phyloP scores from a whole-genome alignment of 2,888 invertebrate species.

The Drosophila vallismaia region DNA sequence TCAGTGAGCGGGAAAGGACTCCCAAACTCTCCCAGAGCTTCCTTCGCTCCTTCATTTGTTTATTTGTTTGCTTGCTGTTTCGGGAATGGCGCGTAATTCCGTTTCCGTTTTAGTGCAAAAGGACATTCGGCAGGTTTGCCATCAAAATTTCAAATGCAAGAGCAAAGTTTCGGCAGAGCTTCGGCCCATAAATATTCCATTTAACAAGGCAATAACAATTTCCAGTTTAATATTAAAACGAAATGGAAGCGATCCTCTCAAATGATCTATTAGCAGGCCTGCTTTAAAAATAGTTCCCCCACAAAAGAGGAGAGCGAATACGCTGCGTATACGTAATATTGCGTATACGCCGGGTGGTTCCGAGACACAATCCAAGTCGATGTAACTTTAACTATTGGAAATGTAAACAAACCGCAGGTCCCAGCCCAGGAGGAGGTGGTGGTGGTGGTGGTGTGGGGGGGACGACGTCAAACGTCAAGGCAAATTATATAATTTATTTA shows the following conservation, averaged over 20 bases:
- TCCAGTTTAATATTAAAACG: not conserved
- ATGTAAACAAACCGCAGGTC: conserved; percentile 41
- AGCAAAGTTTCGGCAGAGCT: too few relatives aligned
- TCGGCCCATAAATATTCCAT: not conserved
- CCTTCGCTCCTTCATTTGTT: conserved; percentile 3
- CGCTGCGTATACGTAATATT: conserved; percentile 43
- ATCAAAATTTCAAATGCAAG: not conserved
- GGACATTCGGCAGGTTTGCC: not conserved
- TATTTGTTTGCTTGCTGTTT: conserved; percentile 3
- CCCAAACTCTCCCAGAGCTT: not conserved
- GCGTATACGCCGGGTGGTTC: conserved; percentile 41
- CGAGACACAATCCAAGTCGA: conserved; percentile 15
- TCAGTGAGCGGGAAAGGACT: conserved; percentile 2
- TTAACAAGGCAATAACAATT: not conserved
- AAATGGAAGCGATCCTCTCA: conserved; percentile 14
- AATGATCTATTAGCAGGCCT: conserved; percentile 40
- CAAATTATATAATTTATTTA: conserved; percentile 55
- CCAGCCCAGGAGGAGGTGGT: not conserved
- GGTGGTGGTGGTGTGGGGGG: not conserved
- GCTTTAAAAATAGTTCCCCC: conserved; percentile 15
- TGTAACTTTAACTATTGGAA: conserved; percentile 39
- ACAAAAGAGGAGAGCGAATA: conserved; percentile 1
- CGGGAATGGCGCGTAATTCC: conserved; percentile 23
- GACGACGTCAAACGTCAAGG: conserved; percentile 40
- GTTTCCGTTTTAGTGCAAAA: not conserved